Evolutionary conservation across 2,113 vertebrate genomes (phyloP), one percentile per base, ranked within the genome.

Genomic region (Corynorhinus townsendii): DNA sequence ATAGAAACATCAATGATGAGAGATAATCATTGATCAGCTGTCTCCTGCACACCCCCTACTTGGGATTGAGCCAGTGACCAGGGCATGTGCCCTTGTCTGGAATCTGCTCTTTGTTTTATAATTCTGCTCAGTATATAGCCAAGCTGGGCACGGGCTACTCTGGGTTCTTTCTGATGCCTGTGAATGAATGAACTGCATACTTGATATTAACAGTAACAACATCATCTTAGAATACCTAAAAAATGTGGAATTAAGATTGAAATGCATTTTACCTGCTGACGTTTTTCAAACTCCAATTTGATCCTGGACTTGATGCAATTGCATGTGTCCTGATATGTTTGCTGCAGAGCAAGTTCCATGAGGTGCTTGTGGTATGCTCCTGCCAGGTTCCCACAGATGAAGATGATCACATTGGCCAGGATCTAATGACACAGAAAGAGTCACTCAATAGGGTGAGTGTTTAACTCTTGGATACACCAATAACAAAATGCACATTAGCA

Each of bases 281-380:
- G 98, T 95, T 99, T 99, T 96, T 99, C 99, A 98, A 99, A 99
- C 90, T 99, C 99, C 95, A 99, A 93, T 97, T 99, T 99, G 98
- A 99, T 99, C 12, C 99, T 99, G 17, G 99, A 99, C 97, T 99
- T 99, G 98, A 99, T 99, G 98, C 99, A 99, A 97, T 99, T 99
- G 98, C 99, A 99, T 0, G 99, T 99, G 98, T 99, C 99, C 89
- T 99, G 99, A 83, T 99, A 99, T 0, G 99, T 99, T 92, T 99
- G 99, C 96, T 99, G 99, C 30, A 99, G 98, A 0, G 99, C 99
- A 2, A 99, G 97, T 73, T 99, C 99, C 99, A 99, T 99, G 89
- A 99, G 98, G 56, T 99, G 99, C 49, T 99, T 99, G 97, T 99
- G 99, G 96, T 99, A 99, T 0, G 99, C 99, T 54, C 99, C 99